These are phyloP conservation scores for Catharus fuscescens DNA, from an alignment of 2,113 vertebrate genomes.

Conservation along the genomic window DNA sequence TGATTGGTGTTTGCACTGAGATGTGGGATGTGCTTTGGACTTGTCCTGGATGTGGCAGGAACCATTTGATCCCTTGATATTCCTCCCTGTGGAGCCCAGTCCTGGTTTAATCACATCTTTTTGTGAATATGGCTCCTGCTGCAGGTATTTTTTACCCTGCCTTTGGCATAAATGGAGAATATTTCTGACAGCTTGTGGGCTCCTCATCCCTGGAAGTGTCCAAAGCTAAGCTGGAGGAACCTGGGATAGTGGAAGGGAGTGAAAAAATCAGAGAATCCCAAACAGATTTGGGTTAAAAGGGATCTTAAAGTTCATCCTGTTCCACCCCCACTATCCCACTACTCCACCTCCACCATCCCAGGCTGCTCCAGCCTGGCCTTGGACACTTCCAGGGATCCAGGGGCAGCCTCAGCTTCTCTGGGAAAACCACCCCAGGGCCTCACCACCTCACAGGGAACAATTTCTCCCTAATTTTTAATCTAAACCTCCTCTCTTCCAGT, in stretches of 20 bases:
- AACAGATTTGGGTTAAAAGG: not conserved
- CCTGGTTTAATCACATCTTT: not conserved
- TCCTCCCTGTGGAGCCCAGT: not conserved
- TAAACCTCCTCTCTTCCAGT: not conserved
- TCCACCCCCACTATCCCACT: not conserved
- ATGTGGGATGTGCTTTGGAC: not conserved
- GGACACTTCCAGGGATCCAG: not conserved
- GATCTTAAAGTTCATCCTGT: not conserved
- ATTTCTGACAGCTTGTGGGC: not conserved
- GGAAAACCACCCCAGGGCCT: not conserved
- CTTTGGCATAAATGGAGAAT: not conserved
- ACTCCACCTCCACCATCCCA: accelerated
- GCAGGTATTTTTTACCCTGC: not conserved
- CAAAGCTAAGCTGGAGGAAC: not conserved
- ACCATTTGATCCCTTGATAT: not conserved
- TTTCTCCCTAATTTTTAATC: not conserved
- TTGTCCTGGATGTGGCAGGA: not conserved
- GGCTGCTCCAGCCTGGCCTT: not conserved
- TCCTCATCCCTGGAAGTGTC: not conserved
- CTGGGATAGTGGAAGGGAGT: not conserved
- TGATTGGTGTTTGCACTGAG: not conserved
- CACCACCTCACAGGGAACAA: not conserved
- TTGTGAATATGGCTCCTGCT: not conserved
- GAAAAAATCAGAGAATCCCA: not conserved
- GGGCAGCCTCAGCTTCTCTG: not conserved